Evolutionary conservation across 2,888 invertebrate species (phyloP).

Genomic region (Ichneumoninae sp.): DNA sequence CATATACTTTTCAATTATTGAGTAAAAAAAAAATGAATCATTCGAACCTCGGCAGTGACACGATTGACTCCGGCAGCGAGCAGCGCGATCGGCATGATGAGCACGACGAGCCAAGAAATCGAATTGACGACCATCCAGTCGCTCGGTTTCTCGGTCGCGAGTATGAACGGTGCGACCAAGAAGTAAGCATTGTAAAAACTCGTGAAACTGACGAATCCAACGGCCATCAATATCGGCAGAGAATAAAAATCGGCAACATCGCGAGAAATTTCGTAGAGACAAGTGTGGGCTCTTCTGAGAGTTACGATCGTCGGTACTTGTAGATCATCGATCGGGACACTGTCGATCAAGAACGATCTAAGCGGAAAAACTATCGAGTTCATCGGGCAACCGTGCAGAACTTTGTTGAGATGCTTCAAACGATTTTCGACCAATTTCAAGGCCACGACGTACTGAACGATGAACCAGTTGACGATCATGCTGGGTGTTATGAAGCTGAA

Average conservation of each 20-base stretch:
- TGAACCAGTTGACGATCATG: conserved; percentile 30
- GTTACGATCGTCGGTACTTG: conserved; percentile 29
- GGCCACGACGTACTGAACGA: conserved; percentile 49
- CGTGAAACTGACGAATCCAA: neutral
- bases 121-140: neutral
- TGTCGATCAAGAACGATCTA: conserved; percentile 12
- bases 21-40: neutral
- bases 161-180: conserved; percentile 28
- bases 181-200: conserved; percentile 46
- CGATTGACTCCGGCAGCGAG: conserved; percentile 24
- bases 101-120: conserved; percentile 27
- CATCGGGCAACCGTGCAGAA: conserved; percentile 1
- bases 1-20: too few relatives aligned
- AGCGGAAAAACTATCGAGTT: conserved; percentile 17
- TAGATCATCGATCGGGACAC: conserved; percentile 12
- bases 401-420: conserved; percentile 41
- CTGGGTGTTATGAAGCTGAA: conserved; percentile 48
- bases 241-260: conserved; percentile 54
- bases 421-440: conserved; percentile 42
- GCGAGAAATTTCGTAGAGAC: conserved; percentile 47
- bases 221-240: conserved; percentile 32
- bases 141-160: neutral
- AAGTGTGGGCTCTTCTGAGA: conserved; percentile 36
- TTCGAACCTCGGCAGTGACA: conserved; percentile 33
- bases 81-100: conserved; percentile 30